Evolutionary conservation across 2,888 invertebrate species (phyloP).

Genomic region (Hartigia nigra): DNA sequence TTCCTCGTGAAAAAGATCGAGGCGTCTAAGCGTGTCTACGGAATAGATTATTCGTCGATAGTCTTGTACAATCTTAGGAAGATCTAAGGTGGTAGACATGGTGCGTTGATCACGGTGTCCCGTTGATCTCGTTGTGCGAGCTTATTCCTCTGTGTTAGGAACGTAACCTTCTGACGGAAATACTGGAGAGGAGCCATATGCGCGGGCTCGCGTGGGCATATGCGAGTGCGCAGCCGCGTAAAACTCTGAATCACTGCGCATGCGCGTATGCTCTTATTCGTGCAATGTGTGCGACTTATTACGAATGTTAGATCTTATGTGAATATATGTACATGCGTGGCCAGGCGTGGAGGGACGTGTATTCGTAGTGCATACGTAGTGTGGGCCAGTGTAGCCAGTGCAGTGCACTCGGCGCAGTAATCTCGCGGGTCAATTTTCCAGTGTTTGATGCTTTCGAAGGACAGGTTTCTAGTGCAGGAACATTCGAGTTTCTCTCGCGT

Average conservation of each 20-base stretch:
- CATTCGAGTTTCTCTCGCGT: not conserved
- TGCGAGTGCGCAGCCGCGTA: not conserved
- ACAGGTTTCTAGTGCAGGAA: not conserved
- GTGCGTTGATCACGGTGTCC: not conserved
- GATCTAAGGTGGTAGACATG: not conserved
- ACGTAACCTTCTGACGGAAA: not conserved
- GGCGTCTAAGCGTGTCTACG: not conserved
- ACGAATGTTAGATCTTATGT: not conserved
- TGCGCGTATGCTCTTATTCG: not conserved
- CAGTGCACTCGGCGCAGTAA: conserved; percentile 33
- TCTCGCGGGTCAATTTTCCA: conserved; percentile 3
- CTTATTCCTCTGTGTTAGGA: not conserved
- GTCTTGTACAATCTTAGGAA: not conserved
- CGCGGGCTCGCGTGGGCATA: not conserved
- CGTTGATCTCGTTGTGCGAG: not conserved
- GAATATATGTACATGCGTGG: not conserved
- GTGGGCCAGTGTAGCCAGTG: conserved; percentile 25
- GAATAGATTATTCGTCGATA: not conserved
- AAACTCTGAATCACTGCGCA: not conserved
- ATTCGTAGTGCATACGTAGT: not conserved
- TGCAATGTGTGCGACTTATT: not conserved
- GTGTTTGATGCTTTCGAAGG: conserved; percentile 14
- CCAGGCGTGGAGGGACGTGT: not conserved
- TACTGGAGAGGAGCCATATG: not conserved
- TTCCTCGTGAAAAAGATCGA: not conserved